Conservation (phyloP, 2,113 vertebrate genomes). For the Cottus gobio region DNA sequence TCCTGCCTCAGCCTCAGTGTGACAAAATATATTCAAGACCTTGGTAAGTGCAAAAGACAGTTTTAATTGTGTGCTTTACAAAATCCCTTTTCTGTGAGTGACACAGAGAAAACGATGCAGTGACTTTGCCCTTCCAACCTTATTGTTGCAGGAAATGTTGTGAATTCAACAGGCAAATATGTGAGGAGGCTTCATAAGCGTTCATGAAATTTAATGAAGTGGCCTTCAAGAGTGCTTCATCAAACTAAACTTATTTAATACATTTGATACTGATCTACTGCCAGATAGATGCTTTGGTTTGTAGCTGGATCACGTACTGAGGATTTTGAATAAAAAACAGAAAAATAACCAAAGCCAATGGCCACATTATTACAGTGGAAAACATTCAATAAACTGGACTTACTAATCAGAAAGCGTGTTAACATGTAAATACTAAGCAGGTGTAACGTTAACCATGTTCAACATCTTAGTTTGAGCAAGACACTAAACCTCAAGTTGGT, state of each 20-base stretch:
- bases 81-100: slow-evolving; percentile 5
- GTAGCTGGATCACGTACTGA: background rate
- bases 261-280: slow-evolving; percentile 14
- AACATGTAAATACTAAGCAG: background rate
- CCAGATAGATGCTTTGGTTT: background rate
- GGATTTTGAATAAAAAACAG: background rate
- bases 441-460: background rate
- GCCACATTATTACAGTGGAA: background rate
- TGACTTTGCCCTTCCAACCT: background rate
- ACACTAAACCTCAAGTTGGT: too few relatives aligned
- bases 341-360: background rate
- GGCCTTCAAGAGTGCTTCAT: slow-evolving; percentile 20
- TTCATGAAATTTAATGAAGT: background rate
- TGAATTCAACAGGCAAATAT: slow-evolving; percentile 19
- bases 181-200: slow-evolving; percentile 5
- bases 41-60: background rate
- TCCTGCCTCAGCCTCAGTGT: background rate
- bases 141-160: slow-evolving; percentile 26
- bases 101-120: slow-evolving; percentile 2
- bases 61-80: slow-evolving; percentile 17
- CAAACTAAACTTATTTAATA: slow-evolving; percentile 10
- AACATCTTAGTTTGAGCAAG: background rate
- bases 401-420: too few relatives aligned
- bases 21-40: background rate
- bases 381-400: background rate